phyloP scores from a whole-genome alignment of 2,113 vertebrate genomes.

The Triplophysa siluroides region DNA sequence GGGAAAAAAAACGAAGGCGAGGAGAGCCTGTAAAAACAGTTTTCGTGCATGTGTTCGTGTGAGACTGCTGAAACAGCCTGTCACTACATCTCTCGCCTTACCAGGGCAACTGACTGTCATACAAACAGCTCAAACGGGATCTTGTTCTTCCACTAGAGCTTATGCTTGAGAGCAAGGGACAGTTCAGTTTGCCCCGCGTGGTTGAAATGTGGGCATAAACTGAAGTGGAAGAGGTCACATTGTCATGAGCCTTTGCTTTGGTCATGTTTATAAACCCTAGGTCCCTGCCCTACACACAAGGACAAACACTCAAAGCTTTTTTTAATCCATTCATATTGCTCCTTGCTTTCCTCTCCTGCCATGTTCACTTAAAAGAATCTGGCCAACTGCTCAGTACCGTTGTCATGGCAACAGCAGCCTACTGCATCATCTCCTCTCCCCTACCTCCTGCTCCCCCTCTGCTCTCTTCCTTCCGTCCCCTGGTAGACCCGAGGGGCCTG shows the following conservation, averaged over 20 bases:
- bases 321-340: constrained; percentile 9
- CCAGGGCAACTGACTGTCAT: constrained; percentile 13
- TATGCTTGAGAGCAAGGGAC: background rate
- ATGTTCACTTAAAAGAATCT: constrained; percentile 85
- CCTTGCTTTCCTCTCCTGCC: constrained; percentile 38
- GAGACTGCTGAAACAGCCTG: background rate
- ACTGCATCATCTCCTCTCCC: constrained; percentile 85
- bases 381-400: constrained; percentile 83
- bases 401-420: constrained; percentile 91
- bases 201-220: background rate
- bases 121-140: constrained; percentile 3
- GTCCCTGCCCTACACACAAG: constrained; percentile 3
- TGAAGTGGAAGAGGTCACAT: background rate
- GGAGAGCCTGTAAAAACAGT: background rate
- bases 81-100: background rate
- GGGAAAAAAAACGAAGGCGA: background rate
- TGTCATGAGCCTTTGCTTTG: background rate
- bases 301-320: constrained; percentile 11
- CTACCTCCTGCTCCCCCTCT: constrained; percentile 75
- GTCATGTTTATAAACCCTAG: constrained; percentile 17
- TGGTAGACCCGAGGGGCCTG: constrained; percentile 79
- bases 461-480: constrained; percentile 32
- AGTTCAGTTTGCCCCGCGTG: background rate
- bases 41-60: no score
- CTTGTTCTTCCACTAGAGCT: background rate